phyloP scores from a whole-genome alignment of 2,113 vertebrate species.

The Crotalus helleri region DNA sequence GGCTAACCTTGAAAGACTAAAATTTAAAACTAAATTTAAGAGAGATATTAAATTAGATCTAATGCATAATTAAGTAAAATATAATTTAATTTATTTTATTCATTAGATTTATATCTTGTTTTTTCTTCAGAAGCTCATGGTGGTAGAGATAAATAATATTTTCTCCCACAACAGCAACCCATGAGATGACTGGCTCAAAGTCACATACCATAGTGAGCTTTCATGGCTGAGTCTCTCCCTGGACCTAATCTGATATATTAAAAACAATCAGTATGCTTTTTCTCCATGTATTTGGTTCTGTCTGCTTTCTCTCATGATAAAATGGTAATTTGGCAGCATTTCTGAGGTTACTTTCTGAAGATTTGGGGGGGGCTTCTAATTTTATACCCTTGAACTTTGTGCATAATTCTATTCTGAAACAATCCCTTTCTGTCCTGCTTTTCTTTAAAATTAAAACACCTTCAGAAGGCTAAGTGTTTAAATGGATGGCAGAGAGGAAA shows the following conservation, averaged over 20 bases:
- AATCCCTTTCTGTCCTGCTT: background rate
- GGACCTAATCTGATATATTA: background rate
- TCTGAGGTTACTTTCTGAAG: background rate
- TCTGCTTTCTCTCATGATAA: background rate
- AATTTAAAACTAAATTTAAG: background rate
- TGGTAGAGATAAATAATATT: background rate
- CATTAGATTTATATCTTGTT: background rate
- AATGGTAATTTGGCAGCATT: background rate
- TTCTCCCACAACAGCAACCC: background rate
- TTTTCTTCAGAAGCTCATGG: background rate
- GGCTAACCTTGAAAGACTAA: background rate
- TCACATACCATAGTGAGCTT: background rate
- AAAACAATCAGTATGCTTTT: background rate
- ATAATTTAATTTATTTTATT: background rate
- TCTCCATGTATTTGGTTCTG: background rate
- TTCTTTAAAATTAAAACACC: background rate
- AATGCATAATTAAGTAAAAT: background rate
- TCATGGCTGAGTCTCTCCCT: background rate
- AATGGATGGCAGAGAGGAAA: background rate
- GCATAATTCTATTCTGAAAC: background rate
- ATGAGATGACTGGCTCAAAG: background rate
- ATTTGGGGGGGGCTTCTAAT: background rate
- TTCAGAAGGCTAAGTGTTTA: background rate
- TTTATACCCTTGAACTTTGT: background rate
- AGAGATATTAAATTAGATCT: background rate